phyloP scores from a whole-genome alignment of 2,113 vertebrate genomes.

The Sylvietta virens region DNA sequence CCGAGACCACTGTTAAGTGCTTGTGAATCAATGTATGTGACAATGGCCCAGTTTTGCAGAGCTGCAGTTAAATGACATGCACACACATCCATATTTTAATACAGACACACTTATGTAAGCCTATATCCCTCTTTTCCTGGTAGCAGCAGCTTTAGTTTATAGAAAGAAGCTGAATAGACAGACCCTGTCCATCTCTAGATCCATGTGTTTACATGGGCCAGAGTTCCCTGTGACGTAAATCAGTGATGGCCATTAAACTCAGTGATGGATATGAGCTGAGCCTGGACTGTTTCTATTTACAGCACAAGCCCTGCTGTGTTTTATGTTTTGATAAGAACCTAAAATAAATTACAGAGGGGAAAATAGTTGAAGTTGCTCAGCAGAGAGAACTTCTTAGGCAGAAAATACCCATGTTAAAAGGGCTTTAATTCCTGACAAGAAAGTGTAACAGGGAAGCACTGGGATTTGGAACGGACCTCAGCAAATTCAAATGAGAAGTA shows the following conservation, averaged over 20 bases:
- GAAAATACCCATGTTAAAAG: not conserved
- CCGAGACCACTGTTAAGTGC: not conserved
- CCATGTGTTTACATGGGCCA: not conserved
- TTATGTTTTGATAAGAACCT: conserved; percentile 27
- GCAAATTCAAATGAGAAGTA: not conserved
- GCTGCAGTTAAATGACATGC: not conserved
- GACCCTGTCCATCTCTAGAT: not conserved
- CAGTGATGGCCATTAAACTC: not conserved
- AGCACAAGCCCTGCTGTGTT: conserved; percentile 24
- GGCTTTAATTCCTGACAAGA: not conserved
- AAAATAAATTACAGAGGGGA: not conserved
- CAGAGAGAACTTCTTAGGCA: not conserved
- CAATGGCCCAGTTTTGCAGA: not conserved
- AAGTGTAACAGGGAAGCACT: not conserved
- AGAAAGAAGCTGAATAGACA: not conserved
- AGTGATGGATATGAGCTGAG: not conserved
- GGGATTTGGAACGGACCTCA: not conserved
- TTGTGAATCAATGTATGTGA: not conserved
- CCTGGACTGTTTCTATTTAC: conserved; percentile 16
- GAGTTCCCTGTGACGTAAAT: not conserved
- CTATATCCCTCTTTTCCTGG: not conserved
- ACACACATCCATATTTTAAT: not conserved
- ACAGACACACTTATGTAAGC: not conserved
- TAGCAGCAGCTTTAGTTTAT: not conserved
- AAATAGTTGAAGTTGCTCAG: not conserved